These are phyloP conservation scores for Silurus glanis DNA, from an alignment of 2,113 vertebrate species.

Conservation along the genomic window DNA sequence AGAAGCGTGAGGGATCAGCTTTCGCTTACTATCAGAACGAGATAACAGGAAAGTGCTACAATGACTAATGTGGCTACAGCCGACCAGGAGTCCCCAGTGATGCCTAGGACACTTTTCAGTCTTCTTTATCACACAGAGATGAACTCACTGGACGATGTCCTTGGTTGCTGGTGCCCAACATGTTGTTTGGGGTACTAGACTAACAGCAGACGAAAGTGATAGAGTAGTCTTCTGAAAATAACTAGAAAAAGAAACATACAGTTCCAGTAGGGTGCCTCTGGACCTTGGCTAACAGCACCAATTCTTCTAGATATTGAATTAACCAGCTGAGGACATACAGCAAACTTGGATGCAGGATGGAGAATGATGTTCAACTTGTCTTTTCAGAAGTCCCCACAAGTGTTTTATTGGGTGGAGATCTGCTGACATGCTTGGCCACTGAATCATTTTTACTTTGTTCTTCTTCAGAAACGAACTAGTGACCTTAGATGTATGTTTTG, in stretches of 20 bases:
- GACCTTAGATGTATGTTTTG: no score
- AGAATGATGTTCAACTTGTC: no score
- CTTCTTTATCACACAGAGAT: not conserved
- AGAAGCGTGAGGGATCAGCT: conserved; percentile 45
- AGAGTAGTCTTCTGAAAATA: not conserved
- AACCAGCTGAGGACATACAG: no score
- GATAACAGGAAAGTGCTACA: not conserved
- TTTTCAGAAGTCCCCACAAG: no score
- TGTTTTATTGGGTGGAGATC: no score
- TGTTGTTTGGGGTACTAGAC: no score
- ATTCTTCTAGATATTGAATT: no score
- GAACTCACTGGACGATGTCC: not conserved
- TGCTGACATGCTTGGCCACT: no score
- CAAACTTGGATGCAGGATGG: no score
- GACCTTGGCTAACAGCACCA: not conserved
- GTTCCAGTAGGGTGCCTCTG: not conserved
- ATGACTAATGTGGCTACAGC: not conserved
- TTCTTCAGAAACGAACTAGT: no score
- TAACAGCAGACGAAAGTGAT: no score
- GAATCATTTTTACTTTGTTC: no score
- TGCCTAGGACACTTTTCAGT: not conserved
- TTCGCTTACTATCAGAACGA: conserved; percentile 39
- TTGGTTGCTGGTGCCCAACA: not conserved
- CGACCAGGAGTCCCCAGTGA: not conserved
- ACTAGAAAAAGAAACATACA: not conserved